Evolutionary conservation across 2,888 invertebrate species (phyloP).

Genomic region (Boloria euphrosyne): DNA sequence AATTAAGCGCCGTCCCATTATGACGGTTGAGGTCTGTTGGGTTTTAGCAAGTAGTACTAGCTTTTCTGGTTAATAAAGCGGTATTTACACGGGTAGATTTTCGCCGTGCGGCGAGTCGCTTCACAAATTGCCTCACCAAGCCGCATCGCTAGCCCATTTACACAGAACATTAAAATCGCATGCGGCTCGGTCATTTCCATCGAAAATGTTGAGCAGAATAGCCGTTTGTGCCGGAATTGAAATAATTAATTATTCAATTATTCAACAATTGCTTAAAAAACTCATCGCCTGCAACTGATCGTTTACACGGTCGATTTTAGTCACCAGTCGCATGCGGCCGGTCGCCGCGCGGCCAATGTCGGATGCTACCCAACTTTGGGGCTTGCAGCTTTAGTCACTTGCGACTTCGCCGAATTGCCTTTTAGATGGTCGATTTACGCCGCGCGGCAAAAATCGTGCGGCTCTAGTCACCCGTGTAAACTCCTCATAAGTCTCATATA

Average conservation of each 20-base stretch:
- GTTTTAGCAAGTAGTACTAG: too few species aligned
- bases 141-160: too few species aligned
- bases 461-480: constrained; percentile 45
- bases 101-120: constrained; percentile 48
- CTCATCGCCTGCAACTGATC: too few species aligned
- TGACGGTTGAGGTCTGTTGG: too few species aligned
- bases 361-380: constrained; percentile 53
- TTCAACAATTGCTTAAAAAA: constrained; percentile 44
- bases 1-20: too few species aligned
- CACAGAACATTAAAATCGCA: constrained; percentile 55
- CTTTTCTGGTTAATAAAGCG: too few species aligned
- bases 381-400: constrained; percentile 44
- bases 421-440: constrained; percentile 47
- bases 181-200: constrained; percentile 51
- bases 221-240: constrained; percentile 36
- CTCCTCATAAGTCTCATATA: too few species aligned
- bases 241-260: constrained; percentile 36
- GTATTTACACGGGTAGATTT: constrained; percentile 53
- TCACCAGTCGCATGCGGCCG: constrained; percentile 50
- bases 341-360: constrained; percentile 51
- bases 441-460: constrained; percentile 43
- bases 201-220: constrained; percentile 42
- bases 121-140: too few species aligned
- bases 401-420: constrained; percentile 50
- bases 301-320: constrained; percentile 38